Evolutionary conservation across 2,888 invertebrate genomes (phyloP).

Genomic region (Uloborus plumipes): DNA sequence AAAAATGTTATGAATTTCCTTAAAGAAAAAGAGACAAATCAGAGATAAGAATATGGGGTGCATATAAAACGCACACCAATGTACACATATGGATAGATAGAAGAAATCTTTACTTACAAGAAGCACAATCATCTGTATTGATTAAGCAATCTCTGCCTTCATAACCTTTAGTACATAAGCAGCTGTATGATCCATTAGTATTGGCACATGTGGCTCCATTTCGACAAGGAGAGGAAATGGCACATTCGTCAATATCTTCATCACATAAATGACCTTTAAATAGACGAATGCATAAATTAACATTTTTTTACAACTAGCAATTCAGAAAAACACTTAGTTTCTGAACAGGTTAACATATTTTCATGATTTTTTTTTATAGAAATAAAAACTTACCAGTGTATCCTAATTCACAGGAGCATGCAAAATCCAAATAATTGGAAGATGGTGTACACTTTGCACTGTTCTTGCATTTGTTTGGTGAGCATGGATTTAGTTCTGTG

Average conservation of each 20-base stretch:
- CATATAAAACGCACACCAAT: too few species aligned
- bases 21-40: too few species aligned
- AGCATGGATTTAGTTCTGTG: slow-evolving; percentile 88
- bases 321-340: too few species aligned
- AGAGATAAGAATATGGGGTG: too few species aligned
- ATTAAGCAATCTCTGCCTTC: slow-evolving; percentile 92
- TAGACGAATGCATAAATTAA: slow-evolving; percentile 76
- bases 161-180: slow-evolving; percentile 93
- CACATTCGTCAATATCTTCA: slow-evolving; percentile 93
- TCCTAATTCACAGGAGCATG: slow-evolving; percentile 87
- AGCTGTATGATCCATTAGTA: slow-evolving; percentile 90
- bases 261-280: slow-evolving; percentile 77
- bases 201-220: slow-evolving; percentile 96
- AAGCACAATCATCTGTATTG: slow-evolving; percentile 93
- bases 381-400: slow-evolving; percentile 78
- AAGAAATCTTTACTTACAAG: slow-evolving; percentile 76
- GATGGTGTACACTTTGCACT: slow-evolving; percentile 92
- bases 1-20: too few species aligned
- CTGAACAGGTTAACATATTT: background rate
- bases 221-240: slow-evolving; percentile 83
- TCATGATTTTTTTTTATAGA: background rate
- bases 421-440: slow-evolving; percentile 88
- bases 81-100: too few species aligned
- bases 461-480: slow-evolving; percentile 81
- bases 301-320: too few species aligned